Percentiles rank a stretch among this genome's conserved stretches.
These are phyloP conservation scores for Sabatieria punctata DNA, from an alignment of 2,888 invertebrate genomes.

Conservation along the genomic window DNA sequence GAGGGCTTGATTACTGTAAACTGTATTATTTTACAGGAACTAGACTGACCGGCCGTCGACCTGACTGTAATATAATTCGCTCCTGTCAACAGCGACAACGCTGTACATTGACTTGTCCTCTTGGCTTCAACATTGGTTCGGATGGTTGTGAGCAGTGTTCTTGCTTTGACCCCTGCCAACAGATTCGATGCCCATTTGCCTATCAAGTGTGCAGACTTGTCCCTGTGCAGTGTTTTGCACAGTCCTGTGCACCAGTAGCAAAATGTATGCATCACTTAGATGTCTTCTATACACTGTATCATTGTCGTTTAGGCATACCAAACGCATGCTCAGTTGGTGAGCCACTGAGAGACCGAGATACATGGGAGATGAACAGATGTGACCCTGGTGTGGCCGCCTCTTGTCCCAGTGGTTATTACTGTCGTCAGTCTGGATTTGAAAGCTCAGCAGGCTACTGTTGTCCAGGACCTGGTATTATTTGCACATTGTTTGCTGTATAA, in stretches of 20 bases:
- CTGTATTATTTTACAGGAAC: too few species aligned
- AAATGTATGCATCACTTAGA: not conserved
- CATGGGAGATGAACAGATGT: not conserved
- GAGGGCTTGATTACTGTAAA: too few species aligned
- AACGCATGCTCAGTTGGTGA: slow-evolving; percentile 4
- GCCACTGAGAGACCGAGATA: slow-evolving; percentile 1
- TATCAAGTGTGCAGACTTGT: not conserved
- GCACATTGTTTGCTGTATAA: not conserved
- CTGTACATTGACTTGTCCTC: slow-evolving; percentile 5
- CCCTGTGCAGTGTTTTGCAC: slow-evolving; percentile 1
- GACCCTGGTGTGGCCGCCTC: not conserved
- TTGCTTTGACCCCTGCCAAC: slow-evolving; percentile 19
- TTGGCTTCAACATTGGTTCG: slow-evolving; percentile 13
- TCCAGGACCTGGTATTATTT: not conserved
- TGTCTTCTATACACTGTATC: slow-evolving; percentile 1
- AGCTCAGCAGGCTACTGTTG: not conserved
- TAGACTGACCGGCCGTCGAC: not conserved
- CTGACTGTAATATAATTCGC: not conserved
- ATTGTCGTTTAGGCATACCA: slow-evolving; percentile 1
- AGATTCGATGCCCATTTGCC: slow-evolving; percentile 15
- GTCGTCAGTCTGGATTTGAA: not conserved
- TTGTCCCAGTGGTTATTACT: slow-evolving; percentile 2
- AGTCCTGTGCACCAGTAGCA: not conserved
- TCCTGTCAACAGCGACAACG: not conserved
- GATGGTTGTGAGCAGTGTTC: slow-evolving; percentile 23